These are phyloP conservation scores for Pyrrhia umbra DNA, from an alignment of 2,888 invertebrate genomes.

Conservation along the genomic window DNA sequence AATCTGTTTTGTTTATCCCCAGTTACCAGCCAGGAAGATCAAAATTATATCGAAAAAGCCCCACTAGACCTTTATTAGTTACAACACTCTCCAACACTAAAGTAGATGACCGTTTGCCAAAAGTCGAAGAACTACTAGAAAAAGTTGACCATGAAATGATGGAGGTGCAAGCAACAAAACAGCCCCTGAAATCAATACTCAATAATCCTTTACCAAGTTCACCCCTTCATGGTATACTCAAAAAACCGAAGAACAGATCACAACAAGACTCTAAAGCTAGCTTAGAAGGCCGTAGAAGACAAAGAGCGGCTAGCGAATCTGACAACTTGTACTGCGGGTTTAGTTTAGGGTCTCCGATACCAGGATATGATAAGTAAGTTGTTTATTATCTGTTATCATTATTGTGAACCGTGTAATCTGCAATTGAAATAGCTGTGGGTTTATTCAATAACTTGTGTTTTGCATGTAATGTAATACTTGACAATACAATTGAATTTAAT, in stretches of 20 bases:
- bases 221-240: slow-evolving; percentile 83
- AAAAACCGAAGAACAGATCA: slow-evolving; percentile 81
- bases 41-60: slow-evolving; percentile 80
- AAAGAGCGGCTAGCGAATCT: slow-evolving; percentile 87
- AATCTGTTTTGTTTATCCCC: slow-evolving; percentile 41
- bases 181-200: slow-evolving; percentile 87
- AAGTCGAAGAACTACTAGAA: slow-evolving; percentile 86
- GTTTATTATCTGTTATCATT: slow-evolving; percentile 28
- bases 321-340: slow-evolving; percentile 82
- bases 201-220: slow-evolving; percentile 83
- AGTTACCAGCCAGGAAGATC: slow-evolving; percentile 82
- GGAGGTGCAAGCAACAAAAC: slow-evolving; percentile 80
- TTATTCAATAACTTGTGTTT: slow-evolving; percentile 39
- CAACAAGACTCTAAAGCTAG: slow-evolving; percentile 75
- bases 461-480: slow-evolving; percentile 35
- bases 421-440: slow-evolving; percentile 29
- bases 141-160: slow-evolving; percentile 85
- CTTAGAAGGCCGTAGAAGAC: slow-evolving; percentile 83
- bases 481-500: slow-evolving; percentile 34
- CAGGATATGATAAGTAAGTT: slow-evolving; percentile 83
- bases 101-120: slow-evolving; percentile 83
- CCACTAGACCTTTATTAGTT: slow-evolving; percentile 80
- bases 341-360: slow-evolving; percentile 75
- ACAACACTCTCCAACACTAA: slow-evolving; percentile 83
- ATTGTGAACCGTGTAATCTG: slow-evolving; percentile 23